Percentiles rank a stretch among this genome's conserved stretches.
Evolutionary conservation across 2,888 invertebrate genomes (phyloP).

Genomic region (Sylvicola cinctus): DNA sequence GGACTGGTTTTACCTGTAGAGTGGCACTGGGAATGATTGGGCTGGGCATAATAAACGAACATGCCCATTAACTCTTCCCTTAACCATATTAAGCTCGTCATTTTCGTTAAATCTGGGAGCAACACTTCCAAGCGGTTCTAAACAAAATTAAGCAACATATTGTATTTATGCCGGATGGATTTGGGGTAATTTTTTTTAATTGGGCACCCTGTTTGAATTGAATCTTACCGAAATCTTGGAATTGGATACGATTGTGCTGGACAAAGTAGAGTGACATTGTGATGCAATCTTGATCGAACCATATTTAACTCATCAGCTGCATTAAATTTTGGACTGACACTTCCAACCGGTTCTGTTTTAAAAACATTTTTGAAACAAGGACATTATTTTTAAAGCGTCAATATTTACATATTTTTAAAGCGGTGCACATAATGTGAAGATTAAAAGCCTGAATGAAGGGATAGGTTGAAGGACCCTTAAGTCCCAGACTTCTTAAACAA

Average conservation of each 20-base stretch:
- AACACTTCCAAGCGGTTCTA: conserved; percentile 47
- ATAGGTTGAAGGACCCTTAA: too few relatives aligned
- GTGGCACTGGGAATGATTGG: conserved; percentile 33
- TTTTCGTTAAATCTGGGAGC: conserved; percentile 43
- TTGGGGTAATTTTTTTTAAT: too few relatives aligned
- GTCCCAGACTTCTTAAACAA: too few relatives aligned
- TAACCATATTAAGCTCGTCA: conserved; percentile 38
- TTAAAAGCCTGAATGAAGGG: too few relatives aligned
- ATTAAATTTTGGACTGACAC: conserved; percentile 42
- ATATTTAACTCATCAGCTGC: conserved; percentile 40
- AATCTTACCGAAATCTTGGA: conserved; percentile 39
- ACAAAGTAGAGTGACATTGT: conserved; percentile 42
- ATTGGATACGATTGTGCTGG: conserved; percentile 58
- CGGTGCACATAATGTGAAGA: too few relatives aligned
- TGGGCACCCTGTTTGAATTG: conserved; percentile 33
- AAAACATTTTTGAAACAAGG: too few relatives aligned
- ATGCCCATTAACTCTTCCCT: conserved; percentile 27
- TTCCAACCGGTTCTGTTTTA: conserved; percentile 30
- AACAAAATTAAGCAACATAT: too few relatives aligned
- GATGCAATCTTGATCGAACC: conserved; percentile 27
- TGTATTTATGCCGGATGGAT: too few relatives aligned
- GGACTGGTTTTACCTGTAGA: conserved; percentile 1
- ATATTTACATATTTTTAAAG: background rate
- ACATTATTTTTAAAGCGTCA: conserved; percentile 6
- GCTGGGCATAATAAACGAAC: conserved; percentile 41